phyloP scores from a whole-genome alignment of 2,888 invertebrate genomes.

The Pharmacophagus antenor region DNA sequence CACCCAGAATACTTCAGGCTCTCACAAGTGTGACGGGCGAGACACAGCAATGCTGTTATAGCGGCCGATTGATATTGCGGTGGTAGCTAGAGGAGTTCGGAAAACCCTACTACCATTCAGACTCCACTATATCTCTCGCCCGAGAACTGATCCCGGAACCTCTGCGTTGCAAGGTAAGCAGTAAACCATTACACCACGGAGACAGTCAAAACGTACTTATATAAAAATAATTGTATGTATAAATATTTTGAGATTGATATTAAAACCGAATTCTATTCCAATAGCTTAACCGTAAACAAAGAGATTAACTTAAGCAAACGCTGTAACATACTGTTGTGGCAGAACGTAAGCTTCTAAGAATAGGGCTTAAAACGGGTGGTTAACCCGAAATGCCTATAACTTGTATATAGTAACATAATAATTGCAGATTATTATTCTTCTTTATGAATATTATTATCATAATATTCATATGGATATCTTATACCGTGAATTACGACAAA shows the following conservation, averaged over 20 bases:
- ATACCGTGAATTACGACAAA: neutral
- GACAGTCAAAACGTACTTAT: too few relatives aligned
- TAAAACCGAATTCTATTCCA: neutral
- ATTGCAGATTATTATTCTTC: neutral
- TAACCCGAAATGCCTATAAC: constrained; percentile 2
- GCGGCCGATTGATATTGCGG: too few relatives aligned
- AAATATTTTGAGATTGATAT: neutral
- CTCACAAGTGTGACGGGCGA: too few relatives aligned
- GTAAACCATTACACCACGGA: too few relatives aligned
- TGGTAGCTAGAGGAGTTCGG: too few relatives aligned
- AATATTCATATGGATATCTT: neutral
- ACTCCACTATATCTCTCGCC: too few relatives aligned
- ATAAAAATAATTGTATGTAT: too few relatives aligned
- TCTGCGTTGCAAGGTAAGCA: too few relatives aligned
- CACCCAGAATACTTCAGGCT: too few relatives aligned
- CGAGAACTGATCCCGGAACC: too few relatives aligned
- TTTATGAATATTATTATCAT: neutral
- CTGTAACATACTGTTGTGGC: constrained; percentile 12
- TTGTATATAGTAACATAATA: neutral
- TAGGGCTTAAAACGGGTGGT: constrained; percentile 9
- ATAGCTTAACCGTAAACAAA: constrained; percentile 1
- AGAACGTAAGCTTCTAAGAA: constrained; percentile 13
- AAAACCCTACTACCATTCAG: too few relatives aligned
- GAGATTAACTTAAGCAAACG: constrained; percentile 5
- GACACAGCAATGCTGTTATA: too few relatives aligned